Conservation (phyloP, 2,888 invertebrate genomes). For the Melitaea athalia region DNA sequence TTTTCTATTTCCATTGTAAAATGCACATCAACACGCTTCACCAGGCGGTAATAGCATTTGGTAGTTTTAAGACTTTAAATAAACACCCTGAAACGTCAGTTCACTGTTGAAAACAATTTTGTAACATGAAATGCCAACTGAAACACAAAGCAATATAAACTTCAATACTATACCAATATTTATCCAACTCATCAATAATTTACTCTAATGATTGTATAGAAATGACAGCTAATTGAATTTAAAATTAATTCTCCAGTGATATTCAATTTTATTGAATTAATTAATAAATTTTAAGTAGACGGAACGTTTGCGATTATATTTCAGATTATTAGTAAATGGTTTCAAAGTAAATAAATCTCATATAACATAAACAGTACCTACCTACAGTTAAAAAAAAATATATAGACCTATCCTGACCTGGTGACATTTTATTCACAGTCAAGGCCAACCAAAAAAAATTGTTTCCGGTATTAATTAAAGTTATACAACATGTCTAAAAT, state of each 20-base stretch:
- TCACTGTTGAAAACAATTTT: neutral
- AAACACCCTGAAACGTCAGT: neutral
- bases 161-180: conserved; percentile 8
- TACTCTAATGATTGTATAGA: neutral
- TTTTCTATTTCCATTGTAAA: neutral
- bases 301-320: neutral
- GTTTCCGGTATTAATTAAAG: no score
- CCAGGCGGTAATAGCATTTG: neutral
- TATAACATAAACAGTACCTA: no score
- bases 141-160: neutral
- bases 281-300: neutral
- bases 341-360: no score
- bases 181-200: conserved; percentile 5
- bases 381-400: no score
- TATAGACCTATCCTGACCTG: no score
- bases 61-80: neutral
- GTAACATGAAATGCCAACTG: conserved; percentile 4
- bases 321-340: no score
- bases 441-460: no score
- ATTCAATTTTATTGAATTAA: neutral
- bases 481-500: no score
- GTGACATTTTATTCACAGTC: no score
- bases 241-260: conserved; percentile 7
- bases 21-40: no score
- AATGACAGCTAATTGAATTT: conserved; percentile 10